phyloP scores from a whole-genome alignment of 1,140 invertebrate genomes.

The Pseudomyrmex sp. region DNA sequence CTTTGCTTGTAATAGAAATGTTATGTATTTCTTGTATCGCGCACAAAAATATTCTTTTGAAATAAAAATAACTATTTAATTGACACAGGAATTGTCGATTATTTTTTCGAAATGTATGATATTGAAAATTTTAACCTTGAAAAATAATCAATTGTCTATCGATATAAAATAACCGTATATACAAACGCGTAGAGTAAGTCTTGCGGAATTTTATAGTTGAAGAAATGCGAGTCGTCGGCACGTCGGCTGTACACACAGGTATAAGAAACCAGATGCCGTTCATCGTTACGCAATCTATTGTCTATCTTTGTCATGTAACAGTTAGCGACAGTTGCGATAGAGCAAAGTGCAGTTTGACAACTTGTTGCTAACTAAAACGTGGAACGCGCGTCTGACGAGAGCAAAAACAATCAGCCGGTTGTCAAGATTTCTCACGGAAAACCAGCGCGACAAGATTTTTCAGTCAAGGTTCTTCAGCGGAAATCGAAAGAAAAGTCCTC shows the following conservation, averaged over 20 bases:
- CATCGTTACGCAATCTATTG: conserved; percentile 23
- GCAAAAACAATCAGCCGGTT: conserved; percentile 63
- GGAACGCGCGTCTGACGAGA: conserved; percentile 29
- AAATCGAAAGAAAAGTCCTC: neutral
- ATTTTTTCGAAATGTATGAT: neutral
- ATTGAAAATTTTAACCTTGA: too few species aligned
- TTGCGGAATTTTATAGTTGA: neutral
- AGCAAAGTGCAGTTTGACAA: conserved; percentile 38
- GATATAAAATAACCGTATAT: too few species aligned
- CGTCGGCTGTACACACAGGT: neutral
- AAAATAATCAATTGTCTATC: too few species aligned
- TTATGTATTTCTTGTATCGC: too few species aligned
- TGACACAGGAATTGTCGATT: neutral
- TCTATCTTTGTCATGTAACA: conserved; percentile 36
- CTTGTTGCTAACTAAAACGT: conserved; percentile 70
- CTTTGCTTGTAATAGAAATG: too few species aligned
- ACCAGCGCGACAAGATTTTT: conserved; percentile 53
- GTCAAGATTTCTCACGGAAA: conserved; percentile 66
- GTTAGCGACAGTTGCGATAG: conserved; percentile 32
- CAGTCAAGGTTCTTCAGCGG: conserved; percentile 1
- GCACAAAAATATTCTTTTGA: too few species aligned
- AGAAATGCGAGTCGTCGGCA: neutral
- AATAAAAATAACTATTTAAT: too few species aligned
- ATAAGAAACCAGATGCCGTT: conserved; percentile 13
- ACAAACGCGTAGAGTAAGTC: neutral